Conservation (phyloP, 2,797 vertebrate genomes). For the Brachyalestes nurse region DNA sequence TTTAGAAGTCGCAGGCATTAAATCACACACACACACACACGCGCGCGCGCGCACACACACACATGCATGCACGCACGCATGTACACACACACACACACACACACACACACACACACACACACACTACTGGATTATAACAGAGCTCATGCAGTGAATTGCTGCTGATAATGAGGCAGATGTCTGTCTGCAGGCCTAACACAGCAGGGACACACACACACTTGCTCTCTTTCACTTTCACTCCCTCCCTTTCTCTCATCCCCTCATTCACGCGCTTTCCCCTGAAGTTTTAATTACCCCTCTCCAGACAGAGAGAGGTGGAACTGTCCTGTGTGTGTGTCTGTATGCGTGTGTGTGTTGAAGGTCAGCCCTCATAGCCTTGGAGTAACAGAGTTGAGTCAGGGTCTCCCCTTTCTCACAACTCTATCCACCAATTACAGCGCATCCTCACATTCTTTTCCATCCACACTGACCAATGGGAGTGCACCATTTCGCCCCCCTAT, state of each 20-base stretch:
- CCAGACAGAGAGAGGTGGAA: constrained; percentile 59
- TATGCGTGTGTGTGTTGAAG: constrained; percentile 52
- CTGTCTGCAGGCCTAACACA: constrained; percentile 75
- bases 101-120: constrained; percentile 47
- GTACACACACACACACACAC: constrained; percentile 33
- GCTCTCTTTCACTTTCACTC: constrained; percentile 27
- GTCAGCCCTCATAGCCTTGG: constrained; percentile 79
- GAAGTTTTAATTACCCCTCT: constrained; percentile 65
- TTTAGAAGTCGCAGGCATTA: constrained; percentile 47
- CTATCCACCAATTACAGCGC: constrained; percentile 75
- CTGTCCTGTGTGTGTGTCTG: constrained; percentile 30
- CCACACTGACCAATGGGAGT: constrained; percentile 70
- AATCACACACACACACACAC: constrained; percentile 38
- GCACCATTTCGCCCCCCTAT: constrained; percentile 70
- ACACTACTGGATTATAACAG: constrained; percentile 67
- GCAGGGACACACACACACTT: constrained; percentile 61
- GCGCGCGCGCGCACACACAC: constrained; percentile 24
- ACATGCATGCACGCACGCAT: constrained; percentile 21
- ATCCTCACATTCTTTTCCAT: constrained; percentile 65
- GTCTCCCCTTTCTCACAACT: constrained; percentile 92
- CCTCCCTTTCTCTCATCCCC: constrained; percentile 44
- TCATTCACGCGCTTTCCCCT: constrained; percentile 51
- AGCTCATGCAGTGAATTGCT: constrained; percentile 78
- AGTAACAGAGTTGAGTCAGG: constrained; percentile 83
- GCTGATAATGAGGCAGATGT: constrained; percentile 85